Evolutionary conservation across 2,888 invertebrate species (phyloP).

Genomic region (Cryptocheilus praepositus): DNA sequence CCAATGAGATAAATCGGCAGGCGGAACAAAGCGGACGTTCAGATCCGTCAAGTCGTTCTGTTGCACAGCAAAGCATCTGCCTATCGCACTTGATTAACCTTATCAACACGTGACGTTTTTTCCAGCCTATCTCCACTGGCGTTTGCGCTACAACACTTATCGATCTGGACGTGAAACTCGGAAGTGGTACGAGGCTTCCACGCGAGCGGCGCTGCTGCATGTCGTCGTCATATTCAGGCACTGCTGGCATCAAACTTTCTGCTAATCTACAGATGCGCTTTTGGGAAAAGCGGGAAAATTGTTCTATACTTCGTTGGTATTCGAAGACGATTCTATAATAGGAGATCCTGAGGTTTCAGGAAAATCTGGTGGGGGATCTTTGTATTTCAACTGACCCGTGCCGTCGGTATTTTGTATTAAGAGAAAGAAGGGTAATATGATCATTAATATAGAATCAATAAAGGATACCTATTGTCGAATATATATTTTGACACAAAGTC

Average conservation of each 20-base stretch:
- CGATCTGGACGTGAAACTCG: conserved; percentile 23
- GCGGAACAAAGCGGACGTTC: conserved; percentile 23
- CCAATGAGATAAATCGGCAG: background rate
- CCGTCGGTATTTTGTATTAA: too few species aligned
- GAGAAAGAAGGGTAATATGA: too few species aligned
- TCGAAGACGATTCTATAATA: too few species aligned
- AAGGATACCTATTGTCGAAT: too few species aligned
- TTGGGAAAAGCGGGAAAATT: too few species aligned
- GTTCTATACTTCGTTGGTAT: too few species aligned
- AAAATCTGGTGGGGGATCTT: too few species aligned
- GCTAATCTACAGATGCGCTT: too few species aligned
- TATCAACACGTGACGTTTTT: conserved; percentile 39
- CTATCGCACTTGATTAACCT: conserved; percentile 40
- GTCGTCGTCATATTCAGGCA: background rate
- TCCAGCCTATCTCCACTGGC: background rate
- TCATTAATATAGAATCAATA: too few species aligned
- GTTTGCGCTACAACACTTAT: conserved; percentile 22
- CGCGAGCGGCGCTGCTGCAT: conserved; percentile 23
- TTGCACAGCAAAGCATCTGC: conserved; percentile 11
- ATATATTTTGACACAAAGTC: too few species aligned
- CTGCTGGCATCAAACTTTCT: conserved; percentile 13
- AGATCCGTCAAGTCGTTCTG: background rate
- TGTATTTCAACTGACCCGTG: too few species aligned
- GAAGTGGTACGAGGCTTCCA: conserved; percentile 7
- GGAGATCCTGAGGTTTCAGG: too few species aligned